Conservation (phyloP, 2,888 invertebrate genomes). For the Trachelus tabidus region DNA sequence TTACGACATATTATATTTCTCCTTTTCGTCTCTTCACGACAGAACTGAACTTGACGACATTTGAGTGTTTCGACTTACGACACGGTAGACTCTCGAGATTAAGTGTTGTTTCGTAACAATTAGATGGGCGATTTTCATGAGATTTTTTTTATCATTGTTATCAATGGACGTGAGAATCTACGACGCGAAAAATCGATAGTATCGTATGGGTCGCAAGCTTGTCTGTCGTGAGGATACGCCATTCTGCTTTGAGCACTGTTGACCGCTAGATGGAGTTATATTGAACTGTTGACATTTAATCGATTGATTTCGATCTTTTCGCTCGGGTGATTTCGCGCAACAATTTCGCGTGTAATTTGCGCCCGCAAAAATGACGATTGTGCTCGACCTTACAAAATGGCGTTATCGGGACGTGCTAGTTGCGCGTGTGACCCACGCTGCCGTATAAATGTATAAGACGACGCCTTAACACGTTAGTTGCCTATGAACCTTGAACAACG, state of each 20-base stretch:
- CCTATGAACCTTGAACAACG: slow-evolving; percentile 28
- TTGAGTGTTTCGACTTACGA: background rate
- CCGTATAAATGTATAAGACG: background rate
- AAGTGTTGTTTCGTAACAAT: background rate
- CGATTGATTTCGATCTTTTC: background rate
- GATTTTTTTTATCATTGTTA: background rate
- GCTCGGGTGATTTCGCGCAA: background rate
- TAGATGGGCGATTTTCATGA: background rate
- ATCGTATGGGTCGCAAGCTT: background rate
- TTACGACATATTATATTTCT: background rate
- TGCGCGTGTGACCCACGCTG: background rate
- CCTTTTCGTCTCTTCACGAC: background rate
- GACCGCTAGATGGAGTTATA: background rate
- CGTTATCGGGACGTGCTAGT: background rate
- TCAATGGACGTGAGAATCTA: background rate
- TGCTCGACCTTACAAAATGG: background rate
- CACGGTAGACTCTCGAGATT: background rate
- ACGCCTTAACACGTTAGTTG: background rate
- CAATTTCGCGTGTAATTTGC: background rate
- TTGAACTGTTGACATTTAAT: background rate
- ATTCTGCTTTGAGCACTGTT: background rate
- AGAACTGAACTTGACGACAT: background rate
- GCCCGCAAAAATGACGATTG: background rate
- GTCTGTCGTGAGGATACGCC: background rate
- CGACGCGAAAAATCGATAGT: background rate